A percentile compares a stretch with the other conserved stretches of the same genome.
Conservation (phyloP, 2,888 invertebrate species). For the Smittia sp. region DNA sequence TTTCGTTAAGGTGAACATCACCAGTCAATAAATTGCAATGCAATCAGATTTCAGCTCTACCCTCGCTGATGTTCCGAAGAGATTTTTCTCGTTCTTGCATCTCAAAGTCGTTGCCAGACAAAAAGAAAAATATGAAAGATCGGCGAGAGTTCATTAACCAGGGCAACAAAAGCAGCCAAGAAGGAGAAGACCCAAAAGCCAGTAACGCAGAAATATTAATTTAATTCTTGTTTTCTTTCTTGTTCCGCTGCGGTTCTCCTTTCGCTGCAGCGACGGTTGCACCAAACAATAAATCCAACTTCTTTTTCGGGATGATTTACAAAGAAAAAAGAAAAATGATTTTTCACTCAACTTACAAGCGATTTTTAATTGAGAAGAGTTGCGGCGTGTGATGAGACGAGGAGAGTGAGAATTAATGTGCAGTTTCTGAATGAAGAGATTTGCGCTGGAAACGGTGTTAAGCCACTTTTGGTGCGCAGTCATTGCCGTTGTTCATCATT, state of each 20-base stretch:
- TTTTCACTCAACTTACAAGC: constrained; percentile 1
- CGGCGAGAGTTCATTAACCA: constrained; percentile 37
- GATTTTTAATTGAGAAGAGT: background rate
- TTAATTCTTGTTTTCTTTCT: constrained; percentile 26
- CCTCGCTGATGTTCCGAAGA: background rate
- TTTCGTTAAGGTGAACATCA: background rate
- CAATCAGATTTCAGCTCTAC: background rate
- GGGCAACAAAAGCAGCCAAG: constrained; percentile 12
- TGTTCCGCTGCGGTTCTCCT: background rate
- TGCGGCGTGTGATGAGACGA: background rate
- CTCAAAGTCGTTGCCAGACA: background rate
- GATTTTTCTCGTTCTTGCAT: background rate
- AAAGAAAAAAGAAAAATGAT: background rate
- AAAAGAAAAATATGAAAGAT: background rate
- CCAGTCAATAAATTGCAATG: background rate
- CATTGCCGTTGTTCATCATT: too few relatives aligned
- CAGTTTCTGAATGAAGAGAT: too few relatives aligned
- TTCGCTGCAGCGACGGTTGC: constrained; percentile 4
- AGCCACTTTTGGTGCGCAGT: too few relatives aligned
- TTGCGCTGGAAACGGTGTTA: too few relatives aligned
- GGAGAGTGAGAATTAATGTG: background rate
- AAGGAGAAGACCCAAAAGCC: constrained; percentile 13
- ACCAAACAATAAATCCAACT: background rate
- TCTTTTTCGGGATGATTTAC: background rate
- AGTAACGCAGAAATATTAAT: constrained; percentile 34